A percentile compares a stretch with the other conserved stretches of the same genome.
Evolutionary conservation across 2,113 vertebrate genomes (phyloP).

Genomic region (Apistogramma diplotaenia): DNA sequence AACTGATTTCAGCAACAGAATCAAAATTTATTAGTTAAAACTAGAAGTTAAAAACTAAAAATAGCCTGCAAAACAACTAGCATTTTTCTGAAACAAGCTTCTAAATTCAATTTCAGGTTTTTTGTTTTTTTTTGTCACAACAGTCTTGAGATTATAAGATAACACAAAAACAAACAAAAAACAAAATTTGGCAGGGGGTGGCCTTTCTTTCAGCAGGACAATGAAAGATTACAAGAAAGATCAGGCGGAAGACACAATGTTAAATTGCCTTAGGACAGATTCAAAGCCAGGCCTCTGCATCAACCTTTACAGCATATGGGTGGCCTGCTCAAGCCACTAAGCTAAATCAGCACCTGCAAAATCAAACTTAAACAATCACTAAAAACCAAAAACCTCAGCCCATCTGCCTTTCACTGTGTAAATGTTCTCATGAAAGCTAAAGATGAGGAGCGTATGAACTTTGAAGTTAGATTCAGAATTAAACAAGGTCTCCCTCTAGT

Average conservation of each 20-base stretch:
- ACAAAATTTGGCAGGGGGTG: too few species aligned
- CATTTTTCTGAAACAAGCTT: neutral
- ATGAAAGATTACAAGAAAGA: neutral
- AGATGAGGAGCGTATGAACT: neutral
- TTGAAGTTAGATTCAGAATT: neutral
- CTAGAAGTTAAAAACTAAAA: too few species aligned
- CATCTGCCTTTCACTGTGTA: neutral
- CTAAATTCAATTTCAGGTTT: neutral
- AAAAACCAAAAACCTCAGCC: neutral
- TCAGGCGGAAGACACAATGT: neutral
- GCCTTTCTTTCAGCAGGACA: fast-evolving
- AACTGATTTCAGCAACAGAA: neutral
- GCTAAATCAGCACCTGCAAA: too few species aligned
- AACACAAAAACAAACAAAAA: too few species aligned
- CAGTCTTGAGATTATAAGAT: neutral
- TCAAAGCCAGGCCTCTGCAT: too few species aligned
- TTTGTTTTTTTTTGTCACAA: neutral
- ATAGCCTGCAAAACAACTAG: neutral
- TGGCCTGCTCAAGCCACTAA: neutral
- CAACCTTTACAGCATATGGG: too few species aligned
- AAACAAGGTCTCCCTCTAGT: neutral
- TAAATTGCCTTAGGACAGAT: too few species aligned
- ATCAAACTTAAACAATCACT: too few species aligned
- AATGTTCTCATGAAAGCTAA: neutral
- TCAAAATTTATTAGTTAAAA: too few species aligned